Base-by-base conservation (phyloP, 2,113 vertebrate species). In the Buteo buteo region DNA sequence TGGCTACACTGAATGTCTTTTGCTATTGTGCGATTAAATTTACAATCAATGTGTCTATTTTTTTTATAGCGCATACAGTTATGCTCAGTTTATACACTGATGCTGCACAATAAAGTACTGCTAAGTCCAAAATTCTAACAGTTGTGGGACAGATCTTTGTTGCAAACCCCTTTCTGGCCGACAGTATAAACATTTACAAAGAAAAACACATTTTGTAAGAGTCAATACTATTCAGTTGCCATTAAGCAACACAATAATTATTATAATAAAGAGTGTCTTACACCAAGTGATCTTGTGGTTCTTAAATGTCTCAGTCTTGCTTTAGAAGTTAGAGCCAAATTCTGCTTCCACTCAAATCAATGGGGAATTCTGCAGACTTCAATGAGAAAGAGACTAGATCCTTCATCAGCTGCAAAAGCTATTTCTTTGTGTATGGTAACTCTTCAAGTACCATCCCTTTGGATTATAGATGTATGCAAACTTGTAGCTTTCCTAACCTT, bases 171-270 rank as follows among this genome's bases (percentile, higher is more conserved):
- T 74, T 84, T 95, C 77, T 82, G 62, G 50, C 93, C 64, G 45
- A 58, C 36, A 83, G 26, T 52, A 82, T 49, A 86, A 96, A 70
- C 70, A 87, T 89, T 94, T 77, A 38, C 74, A 88, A 96, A 97
- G 66, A 94, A 95, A 93, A 73, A 55, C 86, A 91, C 16, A 45
- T 97, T 96, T 97, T 96, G 91, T 95, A 95, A 95, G 86, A 96
- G 82, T 65, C 77, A 92, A 87, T 85, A 74, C 49, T 66, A 76
- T 83, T 92, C 81, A 82, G 83, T 59, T 94, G 67, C 50, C 59
- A 82, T 93, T 93, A 95, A 94, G 91, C 86, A 97, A 97, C 70
- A 94, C 80, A 89, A 54, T 94, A 94, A 95, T 95, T 96, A 78
- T 78, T 69, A 80, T 94, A 92, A 97, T 96, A 77, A 88, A 77